Base-by-base conservation (phyloP, 2,113 vertebrate genomes). In the Labeo rohita region DNA sequence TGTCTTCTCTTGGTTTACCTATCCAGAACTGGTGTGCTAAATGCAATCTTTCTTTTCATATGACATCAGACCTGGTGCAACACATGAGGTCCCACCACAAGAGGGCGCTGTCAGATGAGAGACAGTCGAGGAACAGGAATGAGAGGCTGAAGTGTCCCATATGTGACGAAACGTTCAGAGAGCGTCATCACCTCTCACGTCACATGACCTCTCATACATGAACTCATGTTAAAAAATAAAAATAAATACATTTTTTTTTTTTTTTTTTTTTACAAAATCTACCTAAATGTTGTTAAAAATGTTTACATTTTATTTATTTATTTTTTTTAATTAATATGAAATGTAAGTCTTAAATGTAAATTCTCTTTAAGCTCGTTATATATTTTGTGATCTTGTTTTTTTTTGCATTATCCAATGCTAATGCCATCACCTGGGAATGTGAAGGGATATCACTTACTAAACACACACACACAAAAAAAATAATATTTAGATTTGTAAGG, bases 21-120 rank as follows among this genome's bases (percentile, higher is more conserved):
- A 94, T 94, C 65, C 96, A 97, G 93, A 97, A 96, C 93, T 96
- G 96, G 96, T 97, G 96, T 80, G 96, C 96, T 92, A 97, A 96
- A 91, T 97, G 96, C 93, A 96, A 95, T 85, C 94, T 96, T 85
- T 96, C 95, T 11, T 97, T 97, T 90, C 95, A 96, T 86, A 95
- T 97, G 95, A 97, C 95, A 43, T 96, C 95, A 18, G 96, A 96
- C 91, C 92, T 97, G 80, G 95, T 96, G 3, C 96, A 96, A 92
- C 96, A 97, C 92, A 97, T 97, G 96, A 91, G 96, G 85, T 96
- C 95, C 13, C 95, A 97, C 84, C 96, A 97, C 92, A 96, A 96
- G 88, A 96, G 95, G 90, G 95, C 95, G 83, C 95, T 94, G 15
- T 91, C 95, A 0, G 90, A 95, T 89, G 95, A 95, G 91, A 94